Evolutionary conservation across 2,888 invertebrate species (phyloP).

Genomic region (Xylota sylvarum): DNA sequence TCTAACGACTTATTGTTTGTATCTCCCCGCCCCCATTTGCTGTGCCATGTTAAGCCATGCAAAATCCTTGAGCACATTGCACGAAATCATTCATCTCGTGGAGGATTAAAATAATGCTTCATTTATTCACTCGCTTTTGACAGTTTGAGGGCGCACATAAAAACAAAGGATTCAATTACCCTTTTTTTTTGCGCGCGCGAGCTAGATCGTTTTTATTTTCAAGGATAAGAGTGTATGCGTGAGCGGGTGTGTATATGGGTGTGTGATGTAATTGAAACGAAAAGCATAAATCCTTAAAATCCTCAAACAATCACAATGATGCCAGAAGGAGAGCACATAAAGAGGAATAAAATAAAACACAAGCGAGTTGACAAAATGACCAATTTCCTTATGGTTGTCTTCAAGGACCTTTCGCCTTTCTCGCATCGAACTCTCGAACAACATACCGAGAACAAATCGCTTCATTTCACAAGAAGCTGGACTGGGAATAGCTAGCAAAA

Average conservation of each 20-base stretch:
- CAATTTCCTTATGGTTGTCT: slow-evolving; percentile 49
- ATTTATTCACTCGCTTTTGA: slow-evolving; percentile 69
- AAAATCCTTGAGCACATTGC: slow-evolving; percentile 47
- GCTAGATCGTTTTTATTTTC: not conserved
- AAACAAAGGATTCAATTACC: slow-evolving; percentile 49
- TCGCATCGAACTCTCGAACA: slow-evolving; percentile 27
- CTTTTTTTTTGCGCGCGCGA: not conserved
- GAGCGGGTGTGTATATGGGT: not conserved
- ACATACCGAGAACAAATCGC: slow-evolving; percentile 53
- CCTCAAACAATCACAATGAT: slow-evolving; percentile 33
- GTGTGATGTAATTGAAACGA: slow-evolving; percentile 26
- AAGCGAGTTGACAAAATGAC: slow-evolving; percentile 55
- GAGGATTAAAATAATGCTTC: slow-evolving; percentile 70
- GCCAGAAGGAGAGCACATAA: slow-evolving; percentile 1
- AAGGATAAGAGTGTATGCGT: too few species aligned
- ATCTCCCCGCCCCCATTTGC: slow-evolving; percentile 9
- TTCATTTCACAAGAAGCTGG: slow-evolving; percentile 51
- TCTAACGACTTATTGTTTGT: slow-evolving; percentile 59
- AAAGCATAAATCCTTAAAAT: slow-evolving; percentile 29
- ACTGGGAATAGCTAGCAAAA: not conserved
- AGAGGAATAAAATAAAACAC: slow-evolving; percentile 9
- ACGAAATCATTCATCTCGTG: slow-evolving; percentile 61
- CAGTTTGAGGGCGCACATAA: slow-evolving; percentile 48
- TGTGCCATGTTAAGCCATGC: slow-evolving; percentile 34
- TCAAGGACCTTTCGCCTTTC: slow-evolving; percentile 27